Conservation (phyloP, 2,888 invertebrate species). For the Himalopsyche tibetana region DNA sequence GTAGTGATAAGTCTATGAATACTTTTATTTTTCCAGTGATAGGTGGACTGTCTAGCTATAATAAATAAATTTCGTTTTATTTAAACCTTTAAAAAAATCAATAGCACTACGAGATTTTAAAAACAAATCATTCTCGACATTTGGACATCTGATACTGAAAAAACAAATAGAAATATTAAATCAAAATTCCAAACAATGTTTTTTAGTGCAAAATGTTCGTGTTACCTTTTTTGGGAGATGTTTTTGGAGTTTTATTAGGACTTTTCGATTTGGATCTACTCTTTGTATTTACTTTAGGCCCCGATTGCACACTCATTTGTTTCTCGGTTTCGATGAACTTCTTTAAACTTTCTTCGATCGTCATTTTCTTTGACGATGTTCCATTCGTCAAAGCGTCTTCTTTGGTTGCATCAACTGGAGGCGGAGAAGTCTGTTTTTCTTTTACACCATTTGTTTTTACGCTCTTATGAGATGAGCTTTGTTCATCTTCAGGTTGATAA, state of each 20-base stretch:
- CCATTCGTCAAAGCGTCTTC: neutral
- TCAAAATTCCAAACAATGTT: too few relatives aligned
- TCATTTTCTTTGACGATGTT: neutral
- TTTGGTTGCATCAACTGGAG: neutral
- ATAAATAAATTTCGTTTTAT: neutral
- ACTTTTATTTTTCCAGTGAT: conserved; percentile 26
- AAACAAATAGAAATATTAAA: too few relatives aligned
- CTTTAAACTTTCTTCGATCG: neutral
- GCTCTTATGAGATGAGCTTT: neutral
- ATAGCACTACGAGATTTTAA: too few relatives aligned
- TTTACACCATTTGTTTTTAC: neutral
- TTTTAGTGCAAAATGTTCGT: neutral
- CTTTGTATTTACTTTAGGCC: neutral
- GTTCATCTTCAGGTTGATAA: conserved; percentile 52
- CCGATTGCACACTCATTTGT: neutral
- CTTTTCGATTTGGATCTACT: neutral
- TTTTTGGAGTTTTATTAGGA: neutral
- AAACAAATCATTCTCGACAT: too few relatives aligned
- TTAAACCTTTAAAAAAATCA: too few relatives aligned
- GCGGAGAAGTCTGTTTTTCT: neutral
- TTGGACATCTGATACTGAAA: too few relatives aligned
- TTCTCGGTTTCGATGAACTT: neutral
- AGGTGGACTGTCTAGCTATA: conserved; percentile 13
- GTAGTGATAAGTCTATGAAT: conserved; percentile 4
- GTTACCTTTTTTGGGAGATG: conserved; percentile 7